Evolutionary conservation across 2,113 vertebrate species (phyloP).

Genomic region (Oryzias javanicus): DNA sequence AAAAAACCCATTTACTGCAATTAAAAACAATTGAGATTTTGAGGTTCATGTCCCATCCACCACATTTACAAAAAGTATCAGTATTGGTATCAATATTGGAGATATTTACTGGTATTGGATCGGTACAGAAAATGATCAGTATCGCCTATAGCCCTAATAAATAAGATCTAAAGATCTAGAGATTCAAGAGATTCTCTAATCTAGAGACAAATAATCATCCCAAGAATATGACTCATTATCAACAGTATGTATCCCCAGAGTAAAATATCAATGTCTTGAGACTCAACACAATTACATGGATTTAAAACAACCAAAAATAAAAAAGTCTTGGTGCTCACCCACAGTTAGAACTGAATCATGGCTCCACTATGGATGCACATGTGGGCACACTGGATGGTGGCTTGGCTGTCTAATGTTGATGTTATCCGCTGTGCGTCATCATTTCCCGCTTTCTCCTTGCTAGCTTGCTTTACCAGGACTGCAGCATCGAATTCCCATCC

Average conservation of each 20-base stretch:
- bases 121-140: no score
- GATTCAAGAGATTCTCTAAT: no score
- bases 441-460: conserved; percentile 17
- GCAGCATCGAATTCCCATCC: conserved; percentile 8
- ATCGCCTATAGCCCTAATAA: no score
- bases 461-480: conserved; percentile 12
- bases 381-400: conserved; percentile 64
- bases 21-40: no score
- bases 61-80: no score
- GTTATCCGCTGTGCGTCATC: conserved; percentile 45
- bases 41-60: no score
- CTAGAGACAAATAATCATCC: no score
- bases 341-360: conserved; percentile 90
- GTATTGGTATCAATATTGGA: no score
- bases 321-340: conserved; percentile 76
- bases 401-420: conserved; percentile 31
- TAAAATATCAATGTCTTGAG: neutral
- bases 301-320: neutral
- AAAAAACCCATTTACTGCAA: no score
- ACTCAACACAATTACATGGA: neutral
- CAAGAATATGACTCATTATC: no score
- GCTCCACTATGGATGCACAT: conserved; percentile 80
- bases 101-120: no score
- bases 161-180: no score
- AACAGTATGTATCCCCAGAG: neutral